Conservation (phyloP, 2,113 vertebrate genomes). For the Siphamia tubifer region DNA sequence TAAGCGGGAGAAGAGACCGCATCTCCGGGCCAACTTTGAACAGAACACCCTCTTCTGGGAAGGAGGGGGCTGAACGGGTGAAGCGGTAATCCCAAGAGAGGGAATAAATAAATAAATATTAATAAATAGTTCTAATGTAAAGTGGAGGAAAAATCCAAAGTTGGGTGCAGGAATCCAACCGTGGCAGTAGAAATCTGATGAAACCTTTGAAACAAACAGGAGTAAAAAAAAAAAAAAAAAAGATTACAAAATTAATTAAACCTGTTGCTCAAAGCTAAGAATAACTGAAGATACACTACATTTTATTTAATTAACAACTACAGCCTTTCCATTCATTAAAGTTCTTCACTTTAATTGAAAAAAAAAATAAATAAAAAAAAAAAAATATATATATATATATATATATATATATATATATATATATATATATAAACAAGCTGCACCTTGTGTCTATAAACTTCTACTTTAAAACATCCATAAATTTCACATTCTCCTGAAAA, state of each 20-base stretch:
- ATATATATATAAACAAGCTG: too few species aligned
- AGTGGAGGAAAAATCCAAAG: neutral
- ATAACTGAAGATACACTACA: neutral
- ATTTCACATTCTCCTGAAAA: neutral
- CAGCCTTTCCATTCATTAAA: neutral
- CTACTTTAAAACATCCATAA: neutral
- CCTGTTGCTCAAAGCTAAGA: neutral
- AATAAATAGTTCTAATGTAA: neutral
- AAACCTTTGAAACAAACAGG: neutral
- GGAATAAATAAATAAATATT: neutral
- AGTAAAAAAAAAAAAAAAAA: neutral
- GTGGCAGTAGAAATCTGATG: neutral
- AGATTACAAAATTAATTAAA: too few species aligned
- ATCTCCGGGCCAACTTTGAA: constrained; percentile 65
- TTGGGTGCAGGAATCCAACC: constrained; percentile 17
- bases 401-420: too few species aligned
- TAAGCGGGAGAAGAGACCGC: constrained; percentile 66
- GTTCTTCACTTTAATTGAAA: neutral
- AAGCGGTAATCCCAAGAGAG: constrained; percentile 14
- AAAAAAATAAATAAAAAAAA: too few species aligned
- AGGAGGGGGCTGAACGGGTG: constrained; percentile 41
- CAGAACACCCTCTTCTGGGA: constrained; percentile 32
- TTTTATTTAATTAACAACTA: neutral
- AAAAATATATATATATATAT: too few species aligned
- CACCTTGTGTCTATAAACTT: too few species aligned